Conservation (phyloP, 2,113 vertebrate genomes). For the Euleptes europaea region DNA sequence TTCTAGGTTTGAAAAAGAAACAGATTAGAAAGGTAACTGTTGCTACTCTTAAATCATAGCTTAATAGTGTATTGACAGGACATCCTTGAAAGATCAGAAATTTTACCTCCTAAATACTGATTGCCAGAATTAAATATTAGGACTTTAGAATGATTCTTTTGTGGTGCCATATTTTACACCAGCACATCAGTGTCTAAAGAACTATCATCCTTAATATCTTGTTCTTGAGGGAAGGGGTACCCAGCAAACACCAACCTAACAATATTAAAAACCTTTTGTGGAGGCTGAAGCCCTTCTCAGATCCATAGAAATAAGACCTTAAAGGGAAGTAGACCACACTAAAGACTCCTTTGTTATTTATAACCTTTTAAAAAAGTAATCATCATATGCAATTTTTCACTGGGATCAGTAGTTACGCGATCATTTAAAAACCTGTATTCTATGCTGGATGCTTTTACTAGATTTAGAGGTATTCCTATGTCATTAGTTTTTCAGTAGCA, state of each 20-base stretch:
- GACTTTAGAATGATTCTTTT: neutral
- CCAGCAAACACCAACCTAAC: neutral
- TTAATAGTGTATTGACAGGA: constrained; percentile 6
- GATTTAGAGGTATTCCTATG: constrained; percentile 54
- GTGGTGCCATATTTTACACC: neutral
- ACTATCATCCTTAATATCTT: neutral
- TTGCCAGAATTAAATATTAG: neutral
- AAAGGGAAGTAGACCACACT: constrained; percentile 4
- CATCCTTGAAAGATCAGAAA: neutral
- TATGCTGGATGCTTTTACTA: constrained; percentile 38
- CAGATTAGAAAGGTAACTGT: constrained; percentile 27
- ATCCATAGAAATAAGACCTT: neutral
- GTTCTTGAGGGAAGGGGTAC: neutral
- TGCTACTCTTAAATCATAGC: constrained; percentile 11
- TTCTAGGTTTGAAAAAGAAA: constrained; percentile 23
- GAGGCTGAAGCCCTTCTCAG: neutral
- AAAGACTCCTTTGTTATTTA: constrained; percentile 6
- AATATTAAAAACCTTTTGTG: neutral
- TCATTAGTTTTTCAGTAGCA: constrained; percentile 65
- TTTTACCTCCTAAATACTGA: neutral
- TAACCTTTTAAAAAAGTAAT: constrained; percentile 44
- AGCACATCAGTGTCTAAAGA: neutral
- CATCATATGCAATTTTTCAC: constrained; percentile 53
- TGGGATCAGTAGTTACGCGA: constrained; percentile 53
- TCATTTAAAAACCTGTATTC: constrained; percentile 34